Evolutionary conservation across 2,888 invertebrate species (phyloP).

Genomic region (Caenorhabditis parvicauda): DNA sequence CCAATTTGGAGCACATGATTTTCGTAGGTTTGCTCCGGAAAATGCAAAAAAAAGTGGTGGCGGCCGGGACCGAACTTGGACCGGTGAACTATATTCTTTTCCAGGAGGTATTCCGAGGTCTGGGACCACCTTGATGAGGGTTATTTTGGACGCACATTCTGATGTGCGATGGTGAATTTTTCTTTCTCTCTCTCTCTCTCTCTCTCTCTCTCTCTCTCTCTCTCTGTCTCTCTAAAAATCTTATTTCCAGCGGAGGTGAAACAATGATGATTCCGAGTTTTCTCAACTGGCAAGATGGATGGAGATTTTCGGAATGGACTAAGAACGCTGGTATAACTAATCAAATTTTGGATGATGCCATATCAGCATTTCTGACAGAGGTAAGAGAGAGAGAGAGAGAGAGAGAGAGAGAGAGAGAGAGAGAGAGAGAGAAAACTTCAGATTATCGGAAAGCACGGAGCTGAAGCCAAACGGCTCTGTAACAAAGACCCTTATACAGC

Average conservation of each 20-base stretch:
- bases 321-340: slow-evolving; percentile 88
- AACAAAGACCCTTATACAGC: slow-evolving; percentile 97
- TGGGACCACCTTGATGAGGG: slow-evolving; percentile 93
- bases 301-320: slow-evolving; percentile 82
- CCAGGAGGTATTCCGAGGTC: slow-evolving; percentile 95
- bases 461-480: slow-evolving; percentile 83
- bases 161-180: slow-evolving; percentile 73
- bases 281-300: slow-evolving; percentile 72
- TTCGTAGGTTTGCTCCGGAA: slow-evolving; percentile 23
- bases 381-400: too few relatives aligned
- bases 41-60: too few relatives aligned
- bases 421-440: slow-evolving; percentile 9
- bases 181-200: too few relatives aligned
- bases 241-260: slow-evolving; percentile 68
- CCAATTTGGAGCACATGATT: slow-evolving; percentile 28
- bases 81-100: slow-evolving; percentile 65
- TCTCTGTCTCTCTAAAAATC: neutral
- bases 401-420: too few relatives aligned
- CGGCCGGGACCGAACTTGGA: neutral
- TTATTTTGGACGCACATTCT: slow-evolving; percentile 95
- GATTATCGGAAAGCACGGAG: slow-evolving; percentile 84
- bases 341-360: slow-evolving; percentile 86
- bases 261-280: slow-evolving; percentile 80
- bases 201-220: too few relatives aligned
- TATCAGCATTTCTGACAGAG: slow-evolving; percentile 81